Evolutionary conservation across 2,113 vertebrate genomes (phyloP), one percentile per base, ranked within the genome.

Genomic region (Petromus typicus): DNA sequence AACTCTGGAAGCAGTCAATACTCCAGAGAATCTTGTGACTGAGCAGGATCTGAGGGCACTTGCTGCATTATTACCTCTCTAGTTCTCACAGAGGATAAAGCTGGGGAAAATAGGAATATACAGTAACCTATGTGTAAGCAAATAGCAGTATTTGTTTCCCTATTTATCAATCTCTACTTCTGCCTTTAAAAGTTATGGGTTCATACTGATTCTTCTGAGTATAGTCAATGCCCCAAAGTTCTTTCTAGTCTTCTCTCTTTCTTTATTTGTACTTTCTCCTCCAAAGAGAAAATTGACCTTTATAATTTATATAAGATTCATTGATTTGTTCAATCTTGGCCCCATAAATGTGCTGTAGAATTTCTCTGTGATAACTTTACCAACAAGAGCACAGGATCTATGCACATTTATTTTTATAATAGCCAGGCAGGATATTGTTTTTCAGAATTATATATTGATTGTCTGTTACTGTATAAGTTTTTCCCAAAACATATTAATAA

Each of bases 1-100:
- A 91, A 59, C 27, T 83, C 82, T 90, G 48, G 43, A 89, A 93
- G 89, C 32, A 89, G 51, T 69, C 34, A 67, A 9, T 64, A 89
- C 66, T 86, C 25, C 34, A n/a, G 86, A 18, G 32, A 66, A 8
- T 69, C 61, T 18, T 67, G 11, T 82, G 54, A 78, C 91, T 45
- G 17, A 81, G 22, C 45, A 84, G 91, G 20, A 13, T 64, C 71
- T 67, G 27, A 54, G 48, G 57, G 18, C 54, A 8, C 56, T 79
- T 64, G 73, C 32, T 80, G 63, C 20, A 32, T 51, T 83, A 56
- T n/a, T 48, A 40, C 12, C 67, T 34, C 67, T 34, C 12, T 90
- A 86, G 40, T 63, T 37, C 23, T 90, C 27, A 64, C 64, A 57
- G 56, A 76, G 27, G 30, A 83, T 40, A 63, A 86, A 92, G 8